Evolutionary conservation across 1,140 invertebrate species (phyloP).

Genomic region (Papilio helenus): DNA sequence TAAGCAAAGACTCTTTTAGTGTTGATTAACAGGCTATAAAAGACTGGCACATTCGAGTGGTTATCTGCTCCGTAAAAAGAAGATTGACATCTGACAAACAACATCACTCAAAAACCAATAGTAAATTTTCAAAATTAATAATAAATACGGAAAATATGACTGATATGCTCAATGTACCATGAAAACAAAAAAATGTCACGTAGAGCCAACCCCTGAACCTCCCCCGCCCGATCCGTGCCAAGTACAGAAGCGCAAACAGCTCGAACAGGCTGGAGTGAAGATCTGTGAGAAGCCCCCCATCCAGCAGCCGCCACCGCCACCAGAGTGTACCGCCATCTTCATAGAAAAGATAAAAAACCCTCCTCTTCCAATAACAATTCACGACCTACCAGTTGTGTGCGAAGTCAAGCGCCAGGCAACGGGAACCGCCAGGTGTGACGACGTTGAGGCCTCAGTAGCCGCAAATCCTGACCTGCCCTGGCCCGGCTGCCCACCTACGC

Average conservation of each 20-base stretch:
- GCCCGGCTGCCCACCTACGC: slow-evolving; percentile 55
- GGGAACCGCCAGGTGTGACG: slow-evolving; percentile 59
- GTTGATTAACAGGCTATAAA: background rate
- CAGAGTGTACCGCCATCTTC: slow-evolving; percentile 58
- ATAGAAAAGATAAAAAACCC: slow-evolving; percentile 69
- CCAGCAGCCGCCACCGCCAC: slow-evolving; percentile 46
- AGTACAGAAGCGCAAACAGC: slow-evolving; percentile 55
- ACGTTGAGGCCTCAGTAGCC: slow-evolving; percentile 47
- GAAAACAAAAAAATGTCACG: slow-evolving; percentile 61
- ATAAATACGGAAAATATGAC: background rate
- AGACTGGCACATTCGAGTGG: slow-evolving; percentile 7
- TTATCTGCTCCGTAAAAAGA: slow-evolving; percentile 16
- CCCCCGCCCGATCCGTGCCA: slow-evolving; percentile 57
- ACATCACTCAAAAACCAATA: slow-evolving; percentile 5
- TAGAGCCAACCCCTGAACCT: slow-evolving; percentile 54
- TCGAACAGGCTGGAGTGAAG: slow-evolving; percentile 60
- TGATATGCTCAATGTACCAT: slow-evolving; percentile 43
- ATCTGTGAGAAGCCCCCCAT: slow-evolving; percentile 55
- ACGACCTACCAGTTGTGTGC: slow-evolving; percentile 52
- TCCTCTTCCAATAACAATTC: slow-evolving; percentile 34
- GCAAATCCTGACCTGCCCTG: slow-evolving; percentile 54
- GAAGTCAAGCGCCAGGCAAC: slow-evolving; percentile 53
- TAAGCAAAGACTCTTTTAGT: background rate
- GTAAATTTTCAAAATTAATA: slow-evolving; percentile 23
- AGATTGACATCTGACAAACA: slow-evolving; percentile 15